phyloP scores from a whole-genome alignment of 2,113 vertebrate species.

The Phrynocephalus versicolor region DNA sequence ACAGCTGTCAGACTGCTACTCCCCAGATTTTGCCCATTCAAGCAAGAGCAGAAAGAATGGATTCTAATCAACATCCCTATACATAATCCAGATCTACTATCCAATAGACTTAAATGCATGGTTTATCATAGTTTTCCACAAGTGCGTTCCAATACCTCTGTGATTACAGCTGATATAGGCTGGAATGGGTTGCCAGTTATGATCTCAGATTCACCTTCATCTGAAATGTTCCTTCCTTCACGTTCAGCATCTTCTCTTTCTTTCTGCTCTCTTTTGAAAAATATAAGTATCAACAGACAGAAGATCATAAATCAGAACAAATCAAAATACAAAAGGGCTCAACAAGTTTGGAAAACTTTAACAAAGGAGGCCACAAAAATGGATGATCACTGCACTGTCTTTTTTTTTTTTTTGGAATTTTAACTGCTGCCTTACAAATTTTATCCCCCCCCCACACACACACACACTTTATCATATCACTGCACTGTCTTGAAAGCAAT shows the following conservation, averaged over 20 bases:
- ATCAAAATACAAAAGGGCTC: background rate
- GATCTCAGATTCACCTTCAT: constrained; percentile 74
- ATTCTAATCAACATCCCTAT: background rate
- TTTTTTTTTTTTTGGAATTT: too few relatives aligned
- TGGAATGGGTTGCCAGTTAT: constrained; percentile 84
- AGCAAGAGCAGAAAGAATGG: background rate
- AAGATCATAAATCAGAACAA: background rate
- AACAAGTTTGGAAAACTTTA: background rate
- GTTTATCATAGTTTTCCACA: constrained; percentile 19
- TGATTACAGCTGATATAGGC: constrained; percentile 83
- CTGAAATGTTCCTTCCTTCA: constrained; percentile 66
- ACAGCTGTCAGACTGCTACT: background rate
- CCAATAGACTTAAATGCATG: background rate
- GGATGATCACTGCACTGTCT: background rate
- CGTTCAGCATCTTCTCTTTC: constrained; percentile 80
- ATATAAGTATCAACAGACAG: background rate
- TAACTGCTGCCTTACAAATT: too few relatives aligned
- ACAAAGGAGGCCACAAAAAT: background rate
- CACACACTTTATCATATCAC: too few relatives aligned
- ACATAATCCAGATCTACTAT: background rate
- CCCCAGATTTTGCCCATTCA: background rate
- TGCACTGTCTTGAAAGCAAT: background rate
- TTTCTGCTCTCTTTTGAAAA: constrained; percentile 71
- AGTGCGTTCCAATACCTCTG: constrained; percentile 78
- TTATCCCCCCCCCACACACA: too few relatives aligned